A percentile compares a stretch with the other conserved stretches of the same genome.
These are phyloP conservation scores for Bambusicola thoracicus DNA, from an alignment of 2,113 vertebrate species.

Conservation along the genomic window DNA sequence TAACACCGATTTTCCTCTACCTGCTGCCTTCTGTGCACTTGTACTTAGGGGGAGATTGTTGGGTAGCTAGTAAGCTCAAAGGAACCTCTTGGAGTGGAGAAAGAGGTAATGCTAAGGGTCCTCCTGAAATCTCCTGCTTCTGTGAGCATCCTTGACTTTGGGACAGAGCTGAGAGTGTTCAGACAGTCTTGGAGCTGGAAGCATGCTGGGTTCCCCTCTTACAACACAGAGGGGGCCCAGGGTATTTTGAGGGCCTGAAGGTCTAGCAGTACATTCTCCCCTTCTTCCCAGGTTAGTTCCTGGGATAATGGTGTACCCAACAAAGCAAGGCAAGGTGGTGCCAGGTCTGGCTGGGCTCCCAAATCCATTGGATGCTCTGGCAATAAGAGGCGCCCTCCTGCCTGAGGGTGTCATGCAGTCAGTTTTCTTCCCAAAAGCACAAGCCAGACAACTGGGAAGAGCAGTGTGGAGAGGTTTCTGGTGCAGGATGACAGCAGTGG, in stretches of 20 bases:
- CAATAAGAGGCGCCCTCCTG: neutral
- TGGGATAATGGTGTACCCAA: rapidly evolving
- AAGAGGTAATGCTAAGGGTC: neutral
- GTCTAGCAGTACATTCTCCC: neutral
- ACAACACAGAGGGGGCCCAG: neutral
- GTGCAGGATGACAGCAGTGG: rapidly evolving
- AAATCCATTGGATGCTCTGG: neutral
- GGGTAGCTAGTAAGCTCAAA: neutral
- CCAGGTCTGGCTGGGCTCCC: neutral
- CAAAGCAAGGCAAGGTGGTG: neutral
- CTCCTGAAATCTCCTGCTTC: neutral
- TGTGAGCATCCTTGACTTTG: neutral
- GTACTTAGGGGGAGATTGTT: neutral
- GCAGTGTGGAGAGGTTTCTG: neutral
- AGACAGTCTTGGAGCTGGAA: neutral
- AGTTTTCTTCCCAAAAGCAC: neutral
- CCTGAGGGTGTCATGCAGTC: neutral
- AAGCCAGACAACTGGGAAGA: neutral
- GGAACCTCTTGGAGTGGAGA: neutral
- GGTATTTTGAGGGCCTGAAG: neutral
- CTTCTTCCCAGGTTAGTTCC: neutral
- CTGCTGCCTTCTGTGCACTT: conserved; percentile 27
- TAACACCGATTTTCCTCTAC: conserved; percentile 2
- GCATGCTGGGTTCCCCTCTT: neutral
- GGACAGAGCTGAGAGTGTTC: neutral